These are phyloP conservation scores for Cristatella mucedo DNA, from an alignment of 2,888 invertebrate species.

Conservation along the genomic window DNA sequence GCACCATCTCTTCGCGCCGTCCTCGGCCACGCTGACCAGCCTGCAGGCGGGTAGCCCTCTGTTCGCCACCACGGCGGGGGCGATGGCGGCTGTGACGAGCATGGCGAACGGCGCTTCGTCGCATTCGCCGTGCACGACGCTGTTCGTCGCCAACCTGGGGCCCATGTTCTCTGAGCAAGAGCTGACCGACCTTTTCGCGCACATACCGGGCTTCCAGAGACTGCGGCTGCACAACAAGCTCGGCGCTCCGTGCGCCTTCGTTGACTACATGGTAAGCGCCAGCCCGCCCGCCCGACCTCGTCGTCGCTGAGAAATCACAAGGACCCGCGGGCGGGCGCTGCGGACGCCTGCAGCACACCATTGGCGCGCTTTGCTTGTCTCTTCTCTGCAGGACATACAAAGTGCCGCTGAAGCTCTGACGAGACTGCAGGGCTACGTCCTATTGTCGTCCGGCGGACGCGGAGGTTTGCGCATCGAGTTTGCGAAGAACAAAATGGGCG, in stretches of 20 bases:
- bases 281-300: too few relatives aligned
- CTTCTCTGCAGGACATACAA: slow-evolving; percentile 52
- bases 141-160: slow-evolving; percentile 94
- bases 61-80: too few relatives aligned
- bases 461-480: slow-evolving; percentile 87
- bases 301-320: too few relatives aligned
- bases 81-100: too few relatives aligned
- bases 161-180: slow-evolving; percentile 95
- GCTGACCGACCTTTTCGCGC: slow-evolving; percentile 89
- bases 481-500: slow-evolving; percentile 96
- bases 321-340: too few relatives aligned
- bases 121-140: slow-evolving; percentile 69
- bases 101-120: too few relatives aligned
- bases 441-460: slow-evolving; percentile 86
- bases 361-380: too few relatives aligned
- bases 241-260: slow-evolving; percentile 86
- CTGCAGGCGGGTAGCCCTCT: too few relatives aligned
- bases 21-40: too few relatives aligned
- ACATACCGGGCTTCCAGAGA: slow-evolving; percentile 94
- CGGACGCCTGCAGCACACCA: too few relatives aligned
- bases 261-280: slow-evolving; percentile 60
- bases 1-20: too few relatives aligned
- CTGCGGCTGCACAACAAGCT: slow-evolving; percentile 67
- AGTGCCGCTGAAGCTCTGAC: slow-evolving; percentile 82
- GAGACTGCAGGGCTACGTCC: slow-evolving; percentile 83